Conservation (phyloP, 1,140 invertebrate genomes). For the Metopolophium dirhodum region DNA sequence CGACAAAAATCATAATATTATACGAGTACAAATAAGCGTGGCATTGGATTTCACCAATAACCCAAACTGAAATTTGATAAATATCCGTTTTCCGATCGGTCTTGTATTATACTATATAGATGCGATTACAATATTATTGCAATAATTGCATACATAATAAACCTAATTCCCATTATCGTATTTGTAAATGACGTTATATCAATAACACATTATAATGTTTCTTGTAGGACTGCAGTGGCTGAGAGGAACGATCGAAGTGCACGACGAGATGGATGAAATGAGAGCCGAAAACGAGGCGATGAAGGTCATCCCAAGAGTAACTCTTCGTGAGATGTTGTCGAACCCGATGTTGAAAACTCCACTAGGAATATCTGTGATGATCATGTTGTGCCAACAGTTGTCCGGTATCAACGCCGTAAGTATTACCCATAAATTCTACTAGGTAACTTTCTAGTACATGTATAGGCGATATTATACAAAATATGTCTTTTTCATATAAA, state of each 20-base stretch:
- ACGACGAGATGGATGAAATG: constrained; percentile 89
- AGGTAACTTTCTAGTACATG: not conserved
- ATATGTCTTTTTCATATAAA: not conserved
- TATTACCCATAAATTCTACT: not conserved
- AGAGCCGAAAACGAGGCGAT: constrained; percentile 77
- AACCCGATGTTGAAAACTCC: constrained; percentile 78
- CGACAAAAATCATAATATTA: too few relatives aligned
- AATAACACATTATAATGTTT: not conserved
- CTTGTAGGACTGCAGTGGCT: constrained; percentile 75
- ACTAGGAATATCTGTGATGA: constrained; percentile 79
- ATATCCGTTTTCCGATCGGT: too few relatives aligned
- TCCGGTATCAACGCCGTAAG: constrained; percentile 88
- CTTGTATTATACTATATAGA: not conserved
- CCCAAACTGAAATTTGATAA: too few relatives aligned
- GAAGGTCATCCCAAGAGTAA: constrained; percentile 76
- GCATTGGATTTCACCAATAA: too few relatives aligned
- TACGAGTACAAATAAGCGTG: too few relatives aligned
- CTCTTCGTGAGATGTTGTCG: constrained; percentile 74
- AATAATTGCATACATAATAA: not conserved
- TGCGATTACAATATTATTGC: too few relatives aligned
- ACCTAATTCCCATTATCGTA: not conserved
- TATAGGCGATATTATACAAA: not conserved
- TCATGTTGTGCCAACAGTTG: constrained; percentile 89
- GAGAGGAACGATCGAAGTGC: constrained; percentile 76
- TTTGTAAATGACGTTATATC: not conserved